A percentile compares a stretch with the other conserved stretches of the same genome.
Evolutionary conservation across 1,140 invertebrate species (phyloP).

Genomic region (Drosophila leontia): DNA sequence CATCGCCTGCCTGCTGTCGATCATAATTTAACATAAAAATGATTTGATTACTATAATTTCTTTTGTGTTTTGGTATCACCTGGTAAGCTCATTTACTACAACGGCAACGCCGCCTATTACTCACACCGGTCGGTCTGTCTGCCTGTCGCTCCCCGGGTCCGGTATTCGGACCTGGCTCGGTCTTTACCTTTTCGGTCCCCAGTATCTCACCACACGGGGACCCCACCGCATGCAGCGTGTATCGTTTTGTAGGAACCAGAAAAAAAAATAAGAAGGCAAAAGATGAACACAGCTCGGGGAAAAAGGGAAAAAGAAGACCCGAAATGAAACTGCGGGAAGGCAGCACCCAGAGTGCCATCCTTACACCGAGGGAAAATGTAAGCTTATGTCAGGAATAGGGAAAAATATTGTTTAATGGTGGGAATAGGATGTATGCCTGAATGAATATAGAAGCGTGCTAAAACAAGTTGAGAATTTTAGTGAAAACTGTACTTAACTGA

Average conservation of each 20-base stretch:
- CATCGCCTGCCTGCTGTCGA: slow-evolving; percentile 78
- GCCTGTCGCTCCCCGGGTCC: slow-evolving; percentile 1
- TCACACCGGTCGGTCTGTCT: slow-evolving; percentile 61
- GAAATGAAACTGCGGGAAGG: slow-evolving; percentile 74
- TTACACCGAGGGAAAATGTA: slow-evolving; percentile 23
- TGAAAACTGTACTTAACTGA: background rate
- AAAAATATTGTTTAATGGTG: background rate
- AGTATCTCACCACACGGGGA: slow-evolving; percentile 43
- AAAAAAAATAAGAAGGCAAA: slow-evolving; percentile 33
- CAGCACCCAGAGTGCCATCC: slow-evolving; percentile 37
- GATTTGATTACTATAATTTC: slow-evolving; percentile 84
- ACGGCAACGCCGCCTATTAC: slow-evolving; percentile 82
- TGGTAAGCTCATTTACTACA: slow-evolving; percentile 84
- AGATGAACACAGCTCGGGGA: slow-evolving; percentile 38
- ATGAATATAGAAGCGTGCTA: too few species aligned
- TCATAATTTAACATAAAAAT: slow-evolving; percentile 84
- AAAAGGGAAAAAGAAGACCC: slow-evolving; percentile 17
- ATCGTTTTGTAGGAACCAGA: slow-evolving; percentile 69
- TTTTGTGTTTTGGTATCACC: slow-evolving; percentile 84
- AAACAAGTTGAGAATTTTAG: background rate
- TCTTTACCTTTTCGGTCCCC: slow-evolving; percentile 22
- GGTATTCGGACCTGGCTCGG: slow-evolving; percentile 10
- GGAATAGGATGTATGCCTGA: background rate
- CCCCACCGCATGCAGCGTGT: slow-evolving; percentile 81
- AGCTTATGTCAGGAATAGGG: background rate